Evolutionary conservation across 2,797 vertebrate species (phyloP), one percentile per base, ranked within the genome.

Genomic region (Rallus crepitans): DNA sequence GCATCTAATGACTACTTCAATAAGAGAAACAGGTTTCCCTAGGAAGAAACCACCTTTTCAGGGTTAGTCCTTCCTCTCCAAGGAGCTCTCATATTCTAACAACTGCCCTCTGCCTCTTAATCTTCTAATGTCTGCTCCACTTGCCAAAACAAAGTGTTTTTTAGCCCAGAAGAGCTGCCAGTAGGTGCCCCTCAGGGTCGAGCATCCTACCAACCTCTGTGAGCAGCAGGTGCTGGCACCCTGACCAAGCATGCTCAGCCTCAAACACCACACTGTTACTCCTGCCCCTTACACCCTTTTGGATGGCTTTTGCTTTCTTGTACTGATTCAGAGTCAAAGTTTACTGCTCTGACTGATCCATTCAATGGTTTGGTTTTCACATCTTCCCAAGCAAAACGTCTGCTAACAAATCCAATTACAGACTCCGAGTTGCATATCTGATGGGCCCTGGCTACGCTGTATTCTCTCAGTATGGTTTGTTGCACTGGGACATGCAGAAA

Each of bases 261-360:
- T 20, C 68, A 63, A 59, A 80, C 17, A 37, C 18, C 16, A 31
- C 19, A 11, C 63, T 55, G 33, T 16, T n/a, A 52, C 50, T 50
- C 4, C 35, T 81, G 57, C 33, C 61, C 84, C 23, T 13, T 61
- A 19, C 28, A 64, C n/a, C 13, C 17, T 37, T 59, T 30, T 25
- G 20, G 20, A 28, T 28, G 39, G 25, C 15, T 85, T 68, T 77
- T n/a, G 20, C 16, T 20, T 69, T 93, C 89, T 77, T 63, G 33
- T 25, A 23, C 37, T 18, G 52, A 60, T 59, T 50, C 56, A 60
- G 35, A 70, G 61, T 63, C 83, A 39, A 79, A 64, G 47, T 78
- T 60, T 52, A 7, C 35, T 75, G 25, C 13, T 70, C 39, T 0
- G 1, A 12, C 33, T 4, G 6, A n/a, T 68, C 31, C 0, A 0